Evolutionary conservation across 2,888 invertebrate genomes (phyloP), one percentile per base, ranked within the genome.

Genomic region (Matsumyia berberina): DNA sequence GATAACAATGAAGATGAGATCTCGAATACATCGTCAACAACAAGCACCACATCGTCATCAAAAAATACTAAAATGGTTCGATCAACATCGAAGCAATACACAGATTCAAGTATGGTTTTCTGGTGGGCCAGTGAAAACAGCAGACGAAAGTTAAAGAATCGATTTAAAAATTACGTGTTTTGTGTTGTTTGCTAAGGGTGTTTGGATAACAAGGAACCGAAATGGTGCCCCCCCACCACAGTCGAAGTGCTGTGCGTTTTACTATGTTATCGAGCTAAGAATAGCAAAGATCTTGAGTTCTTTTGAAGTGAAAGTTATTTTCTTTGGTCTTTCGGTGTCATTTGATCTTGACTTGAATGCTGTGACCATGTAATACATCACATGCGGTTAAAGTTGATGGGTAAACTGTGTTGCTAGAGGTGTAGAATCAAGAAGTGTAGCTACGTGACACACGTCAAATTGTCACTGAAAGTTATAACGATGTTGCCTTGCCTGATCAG

Each of bases 41-140:
- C 7, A 60, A 58, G 62, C 33, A 83, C 31, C 60, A 78, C 87
- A 55, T 83, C 87, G 44, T 87, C 44, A 72, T 88, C 88, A 11
- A 89, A 88, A 86, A 87, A 73, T 69, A 58, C 69, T 69, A 74
- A 60, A 80, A 24, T 86, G 57, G 69, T 88, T 79, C 89, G 90
- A 57, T 81, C 88, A 60, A 87, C 87, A 57, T 86, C 88, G 62
- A 91, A 90, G 83, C 89, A 90, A 88, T 89, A 90, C 86, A 88
- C 88, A 86, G 91, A 91, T 89, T 89, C 91, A 91, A 91, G 91
- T 91, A 91, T 88, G 82, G 5, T 37, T 35, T 19, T 39, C n/a
- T 1, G 42, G 7, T n/a, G 7, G 55, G n/a, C n/a, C 15, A 33
- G 37, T 49, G 11, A 31, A 60, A 57, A 35, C 5, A 9, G 42